phyloP scores from a whole-genome alignment of 1,140 invertebrate genomes.

The Hyphantria cunea region DNA sequence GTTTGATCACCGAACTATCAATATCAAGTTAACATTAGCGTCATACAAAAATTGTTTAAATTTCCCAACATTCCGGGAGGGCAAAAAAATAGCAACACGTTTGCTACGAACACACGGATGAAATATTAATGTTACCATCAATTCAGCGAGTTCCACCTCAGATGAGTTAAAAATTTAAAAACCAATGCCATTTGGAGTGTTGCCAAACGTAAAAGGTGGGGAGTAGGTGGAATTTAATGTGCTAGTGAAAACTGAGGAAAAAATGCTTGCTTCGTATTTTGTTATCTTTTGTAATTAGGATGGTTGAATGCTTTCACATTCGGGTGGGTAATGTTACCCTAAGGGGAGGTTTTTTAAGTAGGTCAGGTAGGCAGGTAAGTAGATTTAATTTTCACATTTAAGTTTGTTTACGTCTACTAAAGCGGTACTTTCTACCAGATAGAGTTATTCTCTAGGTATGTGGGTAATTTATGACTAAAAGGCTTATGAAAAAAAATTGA shows the following conservation, averaged over 20 bases:
- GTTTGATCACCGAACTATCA: too few relatives aligned
- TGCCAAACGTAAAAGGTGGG: slow-evolving; percentile 18
- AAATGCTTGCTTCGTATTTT: slow-evolving; percentile 16
- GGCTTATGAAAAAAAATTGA: too few relatives aligned
- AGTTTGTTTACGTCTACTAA: too few relatives aligned
- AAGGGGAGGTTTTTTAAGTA: too few relatives aligned
- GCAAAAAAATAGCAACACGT: slow-evolving; percentile 18
- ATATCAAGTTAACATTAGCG: too few relatives aligned
- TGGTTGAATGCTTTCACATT: neutral
- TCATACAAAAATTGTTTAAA: slow-evolving; percentile 17
- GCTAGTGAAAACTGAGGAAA: slow-evolving; percentile 17
- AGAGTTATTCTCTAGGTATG: too few relatives aligned
- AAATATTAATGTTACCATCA: slow-evolving; percentile 33
- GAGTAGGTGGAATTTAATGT: slow-evolving; percentile 24
- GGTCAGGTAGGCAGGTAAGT: too few relatives aligned
- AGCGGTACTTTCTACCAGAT: too few relatives aligned
- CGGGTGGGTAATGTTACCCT: too few relatives aligned
- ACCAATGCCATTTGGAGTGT: slow-evolving; percentile 31
- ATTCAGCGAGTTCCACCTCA: slow-evolving; percentile 27
- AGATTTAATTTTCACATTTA: too few relatives aligned
- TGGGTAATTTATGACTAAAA: too few relatives aligned
- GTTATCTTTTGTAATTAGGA: slow-evolving; percentile 16
- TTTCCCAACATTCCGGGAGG: slow-evolving; percentile 3
- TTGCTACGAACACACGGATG: slow-evolving; percentile 25
- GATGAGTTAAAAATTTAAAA: slow-evolving; percentile 34